phyloP scores from a whole-genome alignment of 2,888 invertebrate genomes.

The Ariolimax columbianus region DNA sequence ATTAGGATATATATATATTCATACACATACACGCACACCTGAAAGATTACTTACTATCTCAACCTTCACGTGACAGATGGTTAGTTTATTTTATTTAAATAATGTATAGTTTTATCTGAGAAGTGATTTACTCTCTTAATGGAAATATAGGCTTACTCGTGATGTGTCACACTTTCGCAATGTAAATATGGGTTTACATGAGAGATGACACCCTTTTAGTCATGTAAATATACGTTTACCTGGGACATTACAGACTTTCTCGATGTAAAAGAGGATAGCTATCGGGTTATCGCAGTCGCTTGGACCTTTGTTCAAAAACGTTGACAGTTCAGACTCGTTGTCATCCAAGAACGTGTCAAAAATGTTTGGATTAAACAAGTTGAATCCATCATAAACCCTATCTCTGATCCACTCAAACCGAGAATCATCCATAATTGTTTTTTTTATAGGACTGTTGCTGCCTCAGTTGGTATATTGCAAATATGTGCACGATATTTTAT shows the following conservation, averaged over 20 bases:
- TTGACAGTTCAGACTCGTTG: conserved; percentile 30
- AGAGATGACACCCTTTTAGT: too few species aligned
- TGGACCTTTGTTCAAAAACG: conserved; percentile 46
- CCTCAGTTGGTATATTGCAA: not conserved
- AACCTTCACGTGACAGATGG: too few species aligned
- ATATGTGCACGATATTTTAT: too few species aligned
- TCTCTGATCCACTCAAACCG: conserved; percentile 51
- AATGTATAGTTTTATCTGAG: too few species aligned
- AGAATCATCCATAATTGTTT: conserved; percentile 39
- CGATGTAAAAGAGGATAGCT: conserved; percentile 54
- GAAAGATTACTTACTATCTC: too few species aligned
- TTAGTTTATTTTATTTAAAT: too few species aligned
- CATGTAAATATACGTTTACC: conserved; percentile 67
- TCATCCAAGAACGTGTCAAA: conserved; percentile 48
- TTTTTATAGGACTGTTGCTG: not conserved
- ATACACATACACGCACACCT: too few species aligned
- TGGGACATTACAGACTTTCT: conserved; percentile 77
- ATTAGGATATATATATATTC: too few species aligned
- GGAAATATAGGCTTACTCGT: too few species aligned
- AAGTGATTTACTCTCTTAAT: too few species aligned
- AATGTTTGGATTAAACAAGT: conserved; percentile 16
- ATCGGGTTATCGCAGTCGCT: conserved; percentile 24
- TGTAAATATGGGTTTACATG: too few species aligned
- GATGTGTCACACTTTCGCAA: too few species aligned
- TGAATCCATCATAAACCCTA: conserved; percentile 45